Percentiles rank a stretch among this genome's conserved stretches.
phyloP scores from a whole-genome alignment of 2,888 invertebrate species.

The Deroplatys truncata region DNA sequence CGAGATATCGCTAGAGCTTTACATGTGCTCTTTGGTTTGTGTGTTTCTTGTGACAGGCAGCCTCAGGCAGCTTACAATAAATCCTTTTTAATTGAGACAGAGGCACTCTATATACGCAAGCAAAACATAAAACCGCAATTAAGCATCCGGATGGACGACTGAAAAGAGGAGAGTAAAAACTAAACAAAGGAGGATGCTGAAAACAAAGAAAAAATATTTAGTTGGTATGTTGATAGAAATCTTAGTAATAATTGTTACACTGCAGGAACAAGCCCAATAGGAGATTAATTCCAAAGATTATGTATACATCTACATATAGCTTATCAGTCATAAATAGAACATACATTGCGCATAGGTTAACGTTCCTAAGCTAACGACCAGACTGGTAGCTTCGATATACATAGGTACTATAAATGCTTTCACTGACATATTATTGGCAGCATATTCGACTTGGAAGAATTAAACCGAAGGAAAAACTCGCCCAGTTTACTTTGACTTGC shows the following conservation, averaged over 20 bases:
- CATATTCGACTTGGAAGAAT: too few relatives aligned
- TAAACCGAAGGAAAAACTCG: too few relatives aligned
- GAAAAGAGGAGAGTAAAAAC: background rate
- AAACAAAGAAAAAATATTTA: background rate
- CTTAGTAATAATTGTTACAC: background rate
- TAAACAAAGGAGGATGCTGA: background rate
- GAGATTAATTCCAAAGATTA: too few relatives aligned
- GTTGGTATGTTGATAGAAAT: background rate
- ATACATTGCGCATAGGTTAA: too few relatives aligned
- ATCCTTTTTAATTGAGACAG: conserved; percentile 25
- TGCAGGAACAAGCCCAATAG: background rate
- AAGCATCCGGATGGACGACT: background rate
- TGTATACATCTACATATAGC: too few relatives aligned
- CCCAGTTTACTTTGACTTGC: too few relatives aligned
- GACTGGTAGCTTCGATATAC: too few relatives aligned
- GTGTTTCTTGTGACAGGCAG: background rate
- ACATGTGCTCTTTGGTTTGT: background rate
- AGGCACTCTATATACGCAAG: background rate
- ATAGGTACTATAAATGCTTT: too few relatives aligned
- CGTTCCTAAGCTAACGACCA: too few relatives aligned
- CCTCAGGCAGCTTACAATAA: conserved; percentile 15
- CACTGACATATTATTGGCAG: too few relatives aligned
- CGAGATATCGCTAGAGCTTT: background rate
- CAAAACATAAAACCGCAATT: conserved; percentile 23
- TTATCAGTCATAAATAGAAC: too few relatives aligned